phyloP scores from a whole-genome alignment of 2,797 vertebrate species.

The Scyliorhinus canicula region DNA sequence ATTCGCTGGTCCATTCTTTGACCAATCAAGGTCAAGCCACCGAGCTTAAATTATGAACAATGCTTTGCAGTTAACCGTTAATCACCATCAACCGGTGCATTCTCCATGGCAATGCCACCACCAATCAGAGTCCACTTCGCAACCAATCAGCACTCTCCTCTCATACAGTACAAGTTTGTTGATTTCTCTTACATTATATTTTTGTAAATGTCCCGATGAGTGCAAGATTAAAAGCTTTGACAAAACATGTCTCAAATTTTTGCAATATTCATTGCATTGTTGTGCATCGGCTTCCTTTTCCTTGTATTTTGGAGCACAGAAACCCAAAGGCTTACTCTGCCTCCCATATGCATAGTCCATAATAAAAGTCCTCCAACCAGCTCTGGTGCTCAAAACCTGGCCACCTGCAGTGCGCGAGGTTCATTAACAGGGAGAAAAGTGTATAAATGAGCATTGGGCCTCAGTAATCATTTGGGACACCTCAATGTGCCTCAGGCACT shows the following conservation, averaged over 20 bases:
- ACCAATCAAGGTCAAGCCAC: too few relatives aligned
- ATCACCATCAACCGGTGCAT: too few relatives aligned
- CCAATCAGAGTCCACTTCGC: too few relatives aligned
- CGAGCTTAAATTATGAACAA: too few relatives aligned
- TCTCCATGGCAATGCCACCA: too few relatives aligned
- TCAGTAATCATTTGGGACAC: background rate
- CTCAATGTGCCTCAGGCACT: background rate
- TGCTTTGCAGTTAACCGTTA: too few relatives aligned
- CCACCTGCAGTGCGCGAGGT: background rate
- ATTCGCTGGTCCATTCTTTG: too few relatives aligned
- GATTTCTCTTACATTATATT: too few relatives aligned
- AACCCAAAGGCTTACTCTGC: background rate
- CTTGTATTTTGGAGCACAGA: background rate
- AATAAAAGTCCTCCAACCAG: background rate
- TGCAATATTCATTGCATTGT: background rate
- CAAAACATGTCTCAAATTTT: background rate
- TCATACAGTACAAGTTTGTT: too few relatives aligned
- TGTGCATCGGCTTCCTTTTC: background rate
- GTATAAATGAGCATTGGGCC: background rate
- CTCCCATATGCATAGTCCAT: background rate
- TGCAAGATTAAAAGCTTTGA: too few relatives aligned
- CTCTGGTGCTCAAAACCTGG: background rate
- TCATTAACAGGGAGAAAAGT: background rate
- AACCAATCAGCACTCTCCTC: too few relatives aligned
- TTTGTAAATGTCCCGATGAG: too few relatives aligned